Base-by-base conservation (phyloP, 2,797 vertebrate species). In the Gobionotothen gibberifrons region DNA sequence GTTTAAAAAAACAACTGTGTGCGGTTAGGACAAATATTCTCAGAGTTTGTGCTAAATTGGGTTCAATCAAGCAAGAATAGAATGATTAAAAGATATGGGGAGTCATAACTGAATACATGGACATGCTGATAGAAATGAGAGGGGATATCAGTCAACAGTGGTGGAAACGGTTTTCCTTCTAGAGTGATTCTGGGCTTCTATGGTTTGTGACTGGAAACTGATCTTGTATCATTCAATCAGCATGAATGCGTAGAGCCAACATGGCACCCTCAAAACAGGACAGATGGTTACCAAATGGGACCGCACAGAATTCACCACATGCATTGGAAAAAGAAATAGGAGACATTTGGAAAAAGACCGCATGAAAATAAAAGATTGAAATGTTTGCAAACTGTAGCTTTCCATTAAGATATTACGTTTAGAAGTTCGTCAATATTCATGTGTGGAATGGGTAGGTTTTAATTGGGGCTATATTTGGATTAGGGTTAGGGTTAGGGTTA, bases 261-360 rank as follows among this genome's bases (percentile, higher is more conserved):
- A 72, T 77, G 59, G 48, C 44, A 47, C 12, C 36, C 49, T 69
- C 62, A 57, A 48, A 83, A 60, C 51, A 39, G 59, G 72, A 72
- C 84, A 87, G 84, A 87, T 83, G 76, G 86, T 83, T 74, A 61
- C 54, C 51, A 76, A 79, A 81, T 61, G 69, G 56, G 70, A 74
- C 66, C 36, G 21, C 51, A 62, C 22, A 57, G 32, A 77, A 65
- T 63, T 51, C 51, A 63, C 42, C 49, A 63, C 60, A 72, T 67
- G 57, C 39, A 64, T n/a, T 76, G 63, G 26, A 81, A 58, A 71
- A 44, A 63, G 39, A 55, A 54, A 51, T n/a, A 47, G 49, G 26
- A 65, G 11, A 22, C 2, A 53, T 66, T 60, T 76, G 57, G 44
- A 72, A 48, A 55, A 78, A 46, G 54, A 40, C n/a, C 29, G 6